Evolutionary conservation across 2,888 invertebrate species (phyloP), one percentile per base, ranked within the genome.

Genomic region (Euphydryas editha): DNA sequence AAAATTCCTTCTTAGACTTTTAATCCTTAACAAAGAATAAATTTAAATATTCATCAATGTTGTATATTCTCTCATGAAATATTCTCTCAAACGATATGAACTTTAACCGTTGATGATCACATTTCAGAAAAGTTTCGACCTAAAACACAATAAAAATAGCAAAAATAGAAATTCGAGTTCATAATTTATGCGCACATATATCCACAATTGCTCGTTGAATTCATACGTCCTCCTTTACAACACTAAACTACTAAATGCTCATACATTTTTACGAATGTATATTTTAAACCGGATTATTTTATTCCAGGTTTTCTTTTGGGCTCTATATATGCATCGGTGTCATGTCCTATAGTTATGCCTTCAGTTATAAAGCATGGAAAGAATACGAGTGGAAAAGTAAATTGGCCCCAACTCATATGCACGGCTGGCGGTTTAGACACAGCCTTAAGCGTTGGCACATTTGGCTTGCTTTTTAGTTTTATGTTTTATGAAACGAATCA

Each of bases 401-500:
- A 87, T 75, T 90, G 90, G 91, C 79, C 86, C 1, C 90, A 90
- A 70, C 75, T 92, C 24, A 80, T 91, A 6, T 84, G 85, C 72
- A 90, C 89, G 0, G 83, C 91, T 0, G 88, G 90, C 0, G 91
- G 91, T 10, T 76, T 81, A 1, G 92, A 92, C 73, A 90, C 90
- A 0, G 85, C 87, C 0, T 85, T 92, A 46, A 91, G 91, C 71
- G 91, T 92, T 17, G 91, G 89, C 17, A 80, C 88, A n/a, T 91
- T 83, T 67, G 92, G 92, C 7, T 76, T 89, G 37, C 76, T 90
- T 18, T 82, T 78, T 72, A 87, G 82, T 72, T 88, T 81, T 58
- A 83, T 89, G 68, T 87, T 88, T 72, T 75, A 80, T 62, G 81
- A 86, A 15, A 79, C 80, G 0, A 74, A 79, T 60, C 84, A 87